phyloP scores from a whole-genome alignment of 2,113 vertebrate species.

The Cricetomys ansorgei region DNA sequence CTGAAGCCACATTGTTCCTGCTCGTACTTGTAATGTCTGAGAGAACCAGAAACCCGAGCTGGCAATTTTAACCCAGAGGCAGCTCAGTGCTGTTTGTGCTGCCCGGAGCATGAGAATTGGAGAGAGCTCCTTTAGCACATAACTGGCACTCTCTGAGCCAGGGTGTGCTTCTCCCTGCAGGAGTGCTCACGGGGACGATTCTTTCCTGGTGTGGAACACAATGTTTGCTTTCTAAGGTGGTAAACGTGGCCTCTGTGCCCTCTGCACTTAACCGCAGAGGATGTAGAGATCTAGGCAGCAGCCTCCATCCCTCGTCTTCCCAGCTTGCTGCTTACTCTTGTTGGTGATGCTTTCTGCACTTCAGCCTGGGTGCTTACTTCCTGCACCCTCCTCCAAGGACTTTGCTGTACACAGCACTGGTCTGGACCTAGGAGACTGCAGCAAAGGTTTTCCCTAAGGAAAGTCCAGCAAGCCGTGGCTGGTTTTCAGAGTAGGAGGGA shows the following conservation, averaged over 20 bases:
- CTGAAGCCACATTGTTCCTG: background rate
- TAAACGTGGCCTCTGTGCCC: background rate
- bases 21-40: background rate
- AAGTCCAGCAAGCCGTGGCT: background rate
- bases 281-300: background rate
- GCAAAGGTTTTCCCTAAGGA: background rate
- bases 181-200: background rate
- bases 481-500: background rate
- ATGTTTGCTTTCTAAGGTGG: constrained; percentile 4
- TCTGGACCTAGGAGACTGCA: background rate
- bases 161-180: background rate
- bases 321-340: background rate
- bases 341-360: background rate
- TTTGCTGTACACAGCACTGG: background rate
- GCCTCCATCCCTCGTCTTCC: background rate
- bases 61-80: background rate
- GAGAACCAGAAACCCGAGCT: background rate
- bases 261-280: background rate
- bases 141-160: background rate
- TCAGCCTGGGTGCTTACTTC: background rate
- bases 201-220: background rate
- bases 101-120: background rate
- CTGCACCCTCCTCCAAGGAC: background rate
- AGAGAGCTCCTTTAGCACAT: background rate
- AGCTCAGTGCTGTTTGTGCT: background rate